phyloP scores from a whole-genome alignment of 2,888 invertebrate species.

The Cylloceria caligata region DNA sequence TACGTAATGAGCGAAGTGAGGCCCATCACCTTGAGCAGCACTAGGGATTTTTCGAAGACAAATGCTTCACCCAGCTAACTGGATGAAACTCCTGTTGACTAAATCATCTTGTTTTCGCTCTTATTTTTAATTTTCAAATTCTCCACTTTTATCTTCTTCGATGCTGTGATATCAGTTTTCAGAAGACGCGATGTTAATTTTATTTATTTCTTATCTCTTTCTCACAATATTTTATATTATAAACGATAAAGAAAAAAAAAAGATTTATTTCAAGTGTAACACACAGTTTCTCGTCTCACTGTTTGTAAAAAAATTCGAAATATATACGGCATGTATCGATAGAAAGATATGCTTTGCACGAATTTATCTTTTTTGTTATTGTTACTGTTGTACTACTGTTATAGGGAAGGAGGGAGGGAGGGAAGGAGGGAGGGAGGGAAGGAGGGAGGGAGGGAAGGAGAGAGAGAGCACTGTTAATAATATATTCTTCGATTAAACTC shows the following conservation, averaged over 20 bases:
- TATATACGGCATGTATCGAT: constrained; percentile 22
- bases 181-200: neutral
- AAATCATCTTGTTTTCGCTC: constrained; percentile 30
- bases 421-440: too few species aligned
- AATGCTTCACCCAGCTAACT: neutral
- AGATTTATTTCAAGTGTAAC: neutral
- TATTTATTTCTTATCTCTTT: neutral
- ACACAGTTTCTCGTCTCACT: neutral
- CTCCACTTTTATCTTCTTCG: neutral
- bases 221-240: constrained; percentile 1
- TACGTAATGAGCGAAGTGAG: too few species aligned
- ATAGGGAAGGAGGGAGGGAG: too few species aligned
- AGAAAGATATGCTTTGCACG: constrained; percentile 36
- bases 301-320: neutral
- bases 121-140: constrained; percentile 36
- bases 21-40: neutral
- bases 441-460: too few species aligned
- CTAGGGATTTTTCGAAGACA: neutral
- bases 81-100: neutral
- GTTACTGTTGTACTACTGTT: neutral
- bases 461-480: constrained; percentile 10
- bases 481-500: constrained; percentile 26
- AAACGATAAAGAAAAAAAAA: neutral
- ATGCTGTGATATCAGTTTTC: neutral
- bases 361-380: constrained; percentile 23